A percentile compares a stretch with the other conserved stretches of the same genome.
These are phyloP conservation scores for Triops longicaudatus DNA, from an alignment of 1,140 invertebrate species.

Conservation along the genomic window DNA sequence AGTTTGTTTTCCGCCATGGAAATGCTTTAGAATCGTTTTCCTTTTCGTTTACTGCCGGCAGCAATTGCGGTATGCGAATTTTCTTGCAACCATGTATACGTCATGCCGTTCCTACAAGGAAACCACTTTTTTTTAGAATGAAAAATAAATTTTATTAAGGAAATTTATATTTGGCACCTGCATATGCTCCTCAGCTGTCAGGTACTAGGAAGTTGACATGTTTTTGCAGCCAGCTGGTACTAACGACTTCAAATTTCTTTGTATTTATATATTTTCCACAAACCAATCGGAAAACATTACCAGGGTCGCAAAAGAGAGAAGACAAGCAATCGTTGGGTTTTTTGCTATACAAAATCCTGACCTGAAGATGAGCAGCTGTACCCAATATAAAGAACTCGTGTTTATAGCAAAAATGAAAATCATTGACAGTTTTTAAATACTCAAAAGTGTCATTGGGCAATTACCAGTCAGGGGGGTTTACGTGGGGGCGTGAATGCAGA, in stretches of 20 bases:
- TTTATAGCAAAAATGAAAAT: background rate
- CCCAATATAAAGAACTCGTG: background rate
- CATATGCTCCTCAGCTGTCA: slow-evolving; percentile 1
- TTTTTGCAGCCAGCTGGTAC: background rate
- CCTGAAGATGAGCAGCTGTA: background rate
- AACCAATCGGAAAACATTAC: background rate
- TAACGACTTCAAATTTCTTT: background rate
- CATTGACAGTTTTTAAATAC: slow-evolving; percentile 13
- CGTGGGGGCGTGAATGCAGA: background rate
- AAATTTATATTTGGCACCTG: background rate
- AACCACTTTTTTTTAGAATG: background rate
- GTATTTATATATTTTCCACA: slow-evolving; percentile 4
- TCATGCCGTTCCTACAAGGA: slow-evolving; percentile 6
- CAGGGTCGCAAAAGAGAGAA: background rate
- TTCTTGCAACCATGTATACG: slow-evolving; percentile 9
- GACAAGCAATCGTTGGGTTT: background rate
- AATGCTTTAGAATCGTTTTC: background rate
- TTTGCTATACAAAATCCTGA: background rate
- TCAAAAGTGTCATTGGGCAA: slow-evolving; percentile 8
- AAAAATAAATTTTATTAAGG: background rate
- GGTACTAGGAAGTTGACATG: background rate
- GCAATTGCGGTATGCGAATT: background rate
- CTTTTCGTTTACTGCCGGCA: background rate
- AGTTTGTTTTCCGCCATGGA: background rate
- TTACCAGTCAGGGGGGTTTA: background rate